A percentile compares a stretch with the other conserved stretches of the same genome.
These are phyloP conservation scores for Cyanoderma ruficeps DNA, from an alignment of 2,113 vertebrate genomes.

Conservation along the genomic window DNA sequence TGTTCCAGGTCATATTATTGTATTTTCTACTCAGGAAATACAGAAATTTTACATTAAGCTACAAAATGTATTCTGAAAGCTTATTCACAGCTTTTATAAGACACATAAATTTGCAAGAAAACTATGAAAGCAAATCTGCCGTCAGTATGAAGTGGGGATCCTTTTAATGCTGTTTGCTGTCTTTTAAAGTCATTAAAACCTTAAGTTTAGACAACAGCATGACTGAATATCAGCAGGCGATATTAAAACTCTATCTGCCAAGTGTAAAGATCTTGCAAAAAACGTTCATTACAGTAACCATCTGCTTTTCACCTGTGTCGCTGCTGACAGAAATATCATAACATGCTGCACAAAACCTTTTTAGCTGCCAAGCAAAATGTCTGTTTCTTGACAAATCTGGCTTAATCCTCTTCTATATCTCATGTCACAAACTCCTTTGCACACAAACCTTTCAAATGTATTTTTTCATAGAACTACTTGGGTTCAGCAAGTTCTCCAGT, in stretches of 20 bases:
- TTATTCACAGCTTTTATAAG: neutral
- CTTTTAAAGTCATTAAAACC: slow-evolving; percentile 17
- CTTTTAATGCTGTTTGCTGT: neutral
- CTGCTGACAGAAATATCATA: slow-evolving; percentile 33
- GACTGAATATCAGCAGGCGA: neutral
- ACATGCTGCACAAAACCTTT: slow-evolving; percentile 35
- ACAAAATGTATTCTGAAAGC: neutral
- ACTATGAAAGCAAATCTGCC: neutral
- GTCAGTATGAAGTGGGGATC: neutral
- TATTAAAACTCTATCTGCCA: neutral
- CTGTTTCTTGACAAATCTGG: slow-evolving; percentile 52
- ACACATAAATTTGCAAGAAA: neutral
- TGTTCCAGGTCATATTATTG: neutral
- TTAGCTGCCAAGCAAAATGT: slow-evolving; percentile 48
- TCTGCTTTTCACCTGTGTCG: slow-evolving; percentile 28
- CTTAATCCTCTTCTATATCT: slow-evolving; percentile 29
- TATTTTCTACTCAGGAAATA: neutral
- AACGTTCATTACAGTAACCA: slow-evolving; percentile 2
- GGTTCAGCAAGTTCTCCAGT: slow-evolving; percentile 9
- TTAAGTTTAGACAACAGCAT: slow-evolving; percentile 18
- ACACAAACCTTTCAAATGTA: slow-evolving; percentile 13
- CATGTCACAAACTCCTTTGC: slow-evolving; percentile 4
- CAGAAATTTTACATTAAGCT: neutral
- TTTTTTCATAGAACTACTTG: slow-evolving; percentile 22
- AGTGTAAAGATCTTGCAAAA: slow-evolving; percentile 11